Conservation (phyloP, 2,888 invertebrate species). For the Onthophagus sagittarius region DNA sequence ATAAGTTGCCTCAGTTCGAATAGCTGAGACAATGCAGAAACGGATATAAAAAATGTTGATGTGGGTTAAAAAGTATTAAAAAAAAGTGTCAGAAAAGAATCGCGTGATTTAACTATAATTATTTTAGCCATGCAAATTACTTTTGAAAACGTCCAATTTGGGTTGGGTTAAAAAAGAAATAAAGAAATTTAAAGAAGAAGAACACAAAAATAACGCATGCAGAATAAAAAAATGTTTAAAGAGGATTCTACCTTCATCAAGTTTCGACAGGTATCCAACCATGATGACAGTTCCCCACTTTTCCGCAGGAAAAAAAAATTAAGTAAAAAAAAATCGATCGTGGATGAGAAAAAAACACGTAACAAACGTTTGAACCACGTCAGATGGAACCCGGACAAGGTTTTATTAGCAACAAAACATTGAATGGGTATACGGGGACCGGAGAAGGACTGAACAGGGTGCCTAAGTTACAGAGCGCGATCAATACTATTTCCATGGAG, state of each 20-base stretch:
- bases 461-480: constrained; percentile 27
- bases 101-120: not conserved
- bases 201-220: not conserved
- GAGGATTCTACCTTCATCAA: not conserved
- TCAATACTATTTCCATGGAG: constrained; percentile 29
- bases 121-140: not conserved
- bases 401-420: constrained; percentile 22
- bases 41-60: not conserved
- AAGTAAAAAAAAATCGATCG: not conserved
- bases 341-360: not conserved
- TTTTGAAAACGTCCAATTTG: not conserved
- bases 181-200: not conserved
- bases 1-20: not conserved
- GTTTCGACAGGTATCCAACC: not conserved
- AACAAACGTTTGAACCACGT: not conserved
- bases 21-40: not conserved
- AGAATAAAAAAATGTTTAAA: not conserved
- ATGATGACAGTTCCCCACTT: not conserved
- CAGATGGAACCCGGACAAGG: not conserved
- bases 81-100: not conserved
- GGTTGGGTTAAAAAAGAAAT: not conserved
- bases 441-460: constrained; percentile 30
- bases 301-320: not conserved
- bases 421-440: constrained; percentile 14
- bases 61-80: too few relatives aligned